Evolutionary conservation across 2,113 vertebrate genomes (phyloP), one percentile per base, ranked within the genome.

Genomic region (Chiloscyllium plagiosum): DNA sequence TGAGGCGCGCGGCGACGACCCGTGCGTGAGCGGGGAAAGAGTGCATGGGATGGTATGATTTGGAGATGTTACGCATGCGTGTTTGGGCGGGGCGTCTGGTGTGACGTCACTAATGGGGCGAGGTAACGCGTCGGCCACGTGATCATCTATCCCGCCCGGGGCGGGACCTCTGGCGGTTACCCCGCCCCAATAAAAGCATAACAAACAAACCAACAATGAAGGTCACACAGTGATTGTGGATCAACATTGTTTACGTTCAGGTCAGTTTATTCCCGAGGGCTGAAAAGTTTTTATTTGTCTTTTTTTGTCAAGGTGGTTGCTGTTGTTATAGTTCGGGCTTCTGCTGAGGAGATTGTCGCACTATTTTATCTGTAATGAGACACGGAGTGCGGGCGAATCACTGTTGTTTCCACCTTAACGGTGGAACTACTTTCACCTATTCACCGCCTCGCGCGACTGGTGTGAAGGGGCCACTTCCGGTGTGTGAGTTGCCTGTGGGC

Each of bases 391-490:
- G 47, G 7, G 22, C 86, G 7, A 7, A 10, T 50, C 86, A 50
- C 86, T 3, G 85, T 52, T 61, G 87, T 83, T 83, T 83, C 78
- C 78, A 83, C n/a, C 37, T 89, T 89, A 90, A 65, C 87, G 52
- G 85, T 3, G 26, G 87, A 29, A 50, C 37, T 89, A 56, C 26
- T 89, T 50, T 56, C 0, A 24, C 0, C 87, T 61, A 13, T 90
- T 90, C 29, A 61, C 87, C 52, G 50, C 87, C 87, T 26, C 80
- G 19, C 10, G 85, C 2, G 19, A 50, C 3, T 15, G 52, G 12
- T 33, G 26, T 56, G 13, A 20, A 42, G 17, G 37, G 0, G 37
- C 80, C 17, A 61, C 87, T 33, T 90, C 29, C 52, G 52, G 26
- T 42, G 37, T 83, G 10, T n/a, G 37, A 42, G 80, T 17, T 78